Base-by-base conservation (phyloP, 2,113 vertebrate genomes). In the Seriola rivoliana region DNA sequence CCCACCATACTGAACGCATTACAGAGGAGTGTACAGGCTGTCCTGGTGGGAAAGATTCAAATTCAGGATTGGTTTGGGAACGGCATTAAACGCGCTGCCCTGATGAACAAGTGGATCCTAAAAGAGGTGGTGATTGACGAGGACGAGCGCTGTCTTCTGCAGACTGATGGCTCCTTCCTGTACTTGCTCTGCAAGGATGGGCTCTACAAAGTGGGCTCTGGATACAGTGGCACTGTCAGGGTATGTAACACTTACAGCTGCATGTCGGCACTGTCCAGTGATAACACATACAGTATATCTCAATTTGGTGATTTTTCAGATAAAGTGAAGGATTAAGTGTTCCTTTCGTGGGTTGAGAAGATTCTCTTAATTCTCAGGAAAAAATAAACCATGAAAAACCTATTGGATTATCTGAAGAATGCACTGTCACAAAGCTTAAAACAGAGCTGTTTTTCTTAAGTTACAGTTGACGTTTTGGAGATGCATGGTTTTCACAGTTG, bases 31-130 rank as follows among this genome's bases (percentile, higher is more conserved):
- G 98, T 99, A 3, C 98, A 99, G 89, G 98, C 98, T 4, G 98
- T 99, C 82, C 94, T 99, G 82, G 98, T 99, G 81, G 98, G 98
- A 64, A 99, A 99, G 93, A 97, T 99, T 85, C 98, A 99, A 93
- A 99, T 99, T 93, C 98, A 99, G 89, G 98, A 99, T 88, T 99
- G 98, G 98, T 99, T 99, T 88, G 97, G 97, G 81, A 99, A 97
- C 80, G 98, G 98, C 57, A 99, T 99, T 95, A 99, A 99, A 94
- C 97, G 97, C 73, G 98, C 97, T 55, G 97, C 98, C 76, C 95
- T 99, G 83, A 99, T 99, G 97, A 98, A 98, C 94, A 99, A 98
- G 88, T 99, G 98, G 98, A 92, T 96, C 48, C 91, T 99, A 86
- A 98, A 98, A 89, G 98, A 99, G 91, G 94, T 99, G 87, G 92